Evolutionary conservation across 2,797 vertebrate species (phyloP).

Genomic region (Bucorvus abyssinicus): DNA sequence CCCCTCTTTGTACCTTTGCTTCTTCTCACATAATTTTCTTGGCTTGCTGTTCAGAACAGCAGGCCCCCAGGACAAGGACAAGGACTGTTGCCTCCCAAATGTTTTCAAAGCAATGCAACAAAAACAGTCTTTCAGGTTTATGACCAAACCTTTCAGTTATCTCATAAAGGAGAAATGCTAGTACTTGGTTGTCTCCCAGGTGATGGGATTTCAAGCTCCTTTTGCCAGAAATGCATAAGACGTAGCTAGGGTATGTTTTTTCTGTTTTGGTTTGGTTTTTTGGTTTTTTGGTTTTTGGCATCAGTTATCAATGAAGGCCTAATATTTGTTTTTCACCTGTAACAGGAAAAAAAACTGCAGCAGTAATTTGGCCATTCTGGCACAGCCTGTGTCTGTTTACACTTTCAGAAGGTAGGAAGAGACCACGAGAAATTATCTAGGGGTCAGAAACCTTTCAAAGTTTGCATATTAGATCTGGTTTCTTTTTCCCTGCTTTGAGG

Average conservation of each 20-base stretch:
- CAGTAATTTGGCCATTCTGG: not conserved
- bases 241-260: not conserved
- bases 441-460: not conserved
- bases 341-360: not conserved
- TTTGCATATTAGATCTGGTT: not conserved
- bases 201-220: constrained; percentile 17
- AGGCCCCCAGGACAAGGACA: not conserved
- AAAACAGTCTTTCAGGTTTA: not conserved
- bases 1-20: not conserved
- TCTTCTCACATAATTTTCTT: not conserved
- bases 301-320: not conserved
- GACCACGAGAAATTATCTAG: not conserved
- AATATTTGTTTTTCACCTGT: not conserved
- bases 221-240: not conserved
- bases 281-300: too few species aligned
- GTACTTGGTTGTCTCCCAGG: constrained; percentile 39
- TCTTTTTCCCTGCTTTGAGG: not conserved
- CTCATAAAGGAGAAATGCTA: not conserved
- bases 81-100: not conserved
- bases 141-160: not conserved
- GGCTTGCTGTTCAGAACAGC: not conserved
- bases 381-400: not conserved
- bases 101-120: not conserved
- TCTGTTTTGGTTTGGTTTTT: not conserved
- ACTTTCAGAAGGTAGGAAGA: not conserved